Evolutionary conservation across 2,888 invertebrate genomes (phyloP).

Genomic region (Papilio demoleus): DNA sequence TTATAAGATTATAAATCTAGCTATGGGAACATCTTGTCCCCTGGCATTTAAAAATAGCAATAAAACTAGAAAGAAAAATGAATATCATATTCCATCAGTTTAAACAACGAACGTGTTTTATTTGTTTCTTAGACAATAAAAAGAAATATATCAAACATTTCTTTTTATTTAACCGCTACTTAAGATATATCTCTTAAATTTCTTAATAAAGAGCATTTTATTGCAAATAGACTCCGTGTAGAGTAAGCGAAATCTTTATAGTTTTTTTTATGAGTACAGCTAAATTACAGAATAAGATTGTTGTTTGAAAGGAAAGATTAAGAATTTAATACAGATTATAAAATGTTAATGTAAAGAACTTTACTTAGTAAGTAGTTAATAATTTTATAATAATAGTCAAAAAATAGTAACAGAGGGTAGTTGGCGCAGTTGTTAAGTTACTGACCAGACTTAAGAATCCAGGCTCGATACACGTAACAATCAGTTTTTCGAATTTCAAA

Average conservation of each 20-base stretch:
- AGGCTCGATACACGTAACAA: too few species aligned
- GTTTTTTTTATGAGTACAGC: constrained; percentile 11
- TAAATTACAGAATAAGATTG: constrained; percentile 5
- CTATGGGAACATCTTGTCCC: background rate
- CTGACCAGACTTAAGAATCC: too few species aligned
- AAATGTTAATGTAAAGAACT: too few species aligned
- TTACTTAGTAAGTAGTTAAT: too few species aligned
- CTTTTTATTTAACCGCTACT: constrained; percentile 16
- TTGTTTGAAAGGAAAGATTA: constrained; percentile 13
- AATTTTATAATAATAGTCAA: too few species aligned
- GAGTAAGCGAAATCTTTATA: constrained; percentile 8
- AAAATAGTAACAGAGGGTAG: too few species aligned
- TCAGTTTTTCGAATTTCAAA: too few species aligned
- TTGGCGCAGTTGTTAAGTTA: too few species aligned
- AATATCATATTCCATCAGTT: background rate
- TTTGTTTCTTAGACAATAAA: constrained; percentile 1
- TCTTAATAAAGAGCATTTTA: constrained; percentile 8
- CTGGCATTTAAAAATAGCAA: background rate
- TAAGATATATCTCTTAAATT: constrained; percentile 7
- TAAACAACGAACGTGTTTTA: background rate
- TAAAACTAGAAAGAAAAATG: background rate
- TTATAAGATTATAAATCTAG: background rate
- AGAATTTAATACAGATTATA: background rate
- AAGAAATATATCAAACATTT: constrained; percentile 1
- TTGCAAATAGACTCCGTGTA: constrained; percentile 14